Base-by-base conservation (phyloP, 2,888 invertebrate species). In the Axea sp. region DNA sequence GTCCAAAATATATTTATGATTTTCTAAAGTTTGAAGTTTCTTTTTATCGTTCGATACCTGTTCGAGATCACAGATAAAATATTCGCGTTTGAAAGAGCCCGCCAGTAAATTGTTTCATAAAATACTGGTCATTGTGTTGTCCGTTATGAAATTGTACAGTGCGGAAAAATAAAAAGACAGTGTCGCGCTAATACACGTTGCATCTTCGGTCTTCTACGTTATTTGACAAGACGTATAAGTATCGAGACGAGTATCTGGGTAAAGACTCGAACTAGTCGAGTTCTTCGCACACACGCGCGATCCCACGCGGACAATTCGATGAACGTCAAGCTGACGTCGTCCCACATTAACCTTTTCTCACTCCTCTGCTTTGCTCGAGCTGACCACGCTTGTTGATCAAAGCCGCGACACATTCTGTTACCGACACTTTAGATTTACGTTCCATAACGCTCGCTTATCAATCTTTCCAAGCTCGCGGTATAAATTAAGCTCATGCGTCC, bases 301-400 rank as follows among this genome's bases (percentile, higher is more conserved):
- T 83, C 83, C 84, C 83, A 84, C 84, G 84, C 84, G 77, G 64
- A 77, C 68, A 74, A 57, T 67, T 49, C 45, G 62, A 55, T 59
- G 71, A 51, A 49, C 81, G 77, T 75, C 77, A 37, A 74, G 60
- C 55, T 28, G 37, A 60, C 47, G 67, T 62, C 78, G 71, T 74
- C 80, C 78, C 78, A 80, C 82, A 80, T 81, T 77, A 76, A 76
- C 76, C 76, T 76, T 75, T 79, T 77, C 78, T 80, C 78, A 78
- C 78, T 67, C 78, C 79, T 78, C 80, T 76, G 78, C 76, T 74
- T 35, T 77, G 76, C 76, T 77, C 76, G 79, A 69, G 73, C 80
- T 77, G 78, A 78, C 77, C 76, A 78, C 77, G 76, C 77, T 77
- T 64, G 71, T 51, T 75, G 73, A 76, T 77, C 76, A 72, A 75